Base-by-base conservation (phyloP, 2,797 vertebrate species). In the Rhadinocentrus ornatus region DNA sequence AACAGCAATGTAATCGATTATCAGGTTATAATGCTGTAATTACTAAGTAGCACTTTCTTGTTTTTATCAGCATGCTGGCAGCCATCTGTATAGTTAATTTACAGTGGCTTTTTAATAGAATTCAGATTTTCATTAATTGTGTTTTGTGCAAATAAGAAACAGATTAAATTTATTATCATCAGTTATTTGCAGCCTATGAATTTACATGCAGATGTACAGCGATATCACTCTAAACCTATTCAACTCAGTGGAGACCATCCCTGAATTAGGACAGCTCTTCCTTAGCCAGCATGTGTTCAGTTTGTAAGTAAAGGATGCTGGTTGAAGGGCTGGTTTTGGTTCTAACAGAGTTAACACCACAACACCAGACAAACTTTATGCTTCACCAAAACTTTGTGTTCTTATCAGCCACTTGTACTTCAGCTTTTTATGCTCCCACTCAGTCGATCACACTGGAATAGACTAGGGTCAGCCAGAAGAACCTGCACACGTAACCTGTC, bases 51-150 rank as follows among this genome's bases (percentile, higher is more conserved):
- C 74, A 73, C 71, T 76, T 78, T 78, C 87, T 68, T 76, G 66
- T 82, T 85, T 86, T 85, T 74, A 91, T 90, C 78, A 71, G 89
- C 91, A 91, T 92, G 90, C 81, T 84, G 79, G 69, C 86, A 79
- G 82, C 84, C 75, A 83, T 84, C 63, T 82, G 77, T 89, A 81
- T 78, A 82, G 86, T 84, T 88, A 27, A 74, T 84, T 86, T 87
- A 75, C 68, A 73, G 75, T 86, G 76, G 83, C 82, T 90, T 85
- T 83, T 55, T 83, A 77, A 65, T 78, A 89, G 80, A 78, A 73
- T 61, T 84, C 66, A 72, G 67, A 41, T 73, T 32, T 69, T 35
- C 56, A 65, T 60, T 66, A 48, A 83, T 79, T 72, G 82, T 86
- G 87, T 88, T 91, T 90, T 86, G 68, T n/a, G 53, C 58, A 71